Evolutionary conservation across 2,888 invertebrate species (phyloP), one percentile per base, ranked within the genome.

Genomic region (Nomada lathburiana): DNA sequence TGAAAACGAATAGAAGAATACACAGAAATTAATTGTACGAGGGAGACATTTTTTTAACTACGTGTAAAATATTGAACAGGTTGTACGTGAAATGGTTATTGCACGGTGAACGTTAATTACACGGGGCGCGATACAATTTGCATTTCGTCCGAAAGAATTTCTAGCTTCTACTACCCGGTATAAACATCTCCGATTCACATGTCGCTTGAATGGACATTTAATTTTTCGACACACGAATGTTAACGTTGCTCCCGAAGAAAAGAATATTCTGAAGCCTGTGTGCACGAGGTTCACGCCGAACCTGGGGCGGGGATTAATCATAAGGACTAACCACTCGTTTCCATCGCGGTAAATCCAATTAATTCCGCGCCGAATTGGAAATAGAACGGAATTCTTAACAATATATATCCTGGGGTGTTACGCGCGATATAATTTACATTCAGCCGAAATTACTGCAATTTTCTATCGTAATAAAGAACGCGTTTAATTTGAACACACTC

Each of bases 81-180:
- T 11, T 3, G 16, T 10, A 18, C 18, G 13, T n/a, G n/a, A 44
- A 42, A 50, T 57, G 62, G 69, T 36, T 69, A 64, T 75, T 69
- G n/a, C 57, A 57, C 42, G 13, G 78, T n/a, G 57, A 78, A 78
- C 63, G 75, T 78, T 79, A 79, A 75, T 75, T 69, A 63, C 63
- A 26, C 42, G 18, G 10, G 55, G 20, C 18, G 55, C n/a, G 18
- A 42, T 13, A n/a, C 52, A 18, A 76, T 64, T 76, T 29, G 9
- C 62, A 59, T 64, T 59, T 52, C 26, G 50, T 42, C 57, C 29
- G 29, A 44, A 69, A 76, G 64, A 69, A 59, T 76, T 36, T 44
- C 52, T 26, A 44, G 57, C 18, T 23, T 50, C 18, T 73, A 1
- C 26, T 63, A 29, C 11, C 0, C 29, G 7, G 29, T 47, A 59